Conservation (phyloP, 1,140 invertebrate species). For the Antheraea pernyi region DNA sequence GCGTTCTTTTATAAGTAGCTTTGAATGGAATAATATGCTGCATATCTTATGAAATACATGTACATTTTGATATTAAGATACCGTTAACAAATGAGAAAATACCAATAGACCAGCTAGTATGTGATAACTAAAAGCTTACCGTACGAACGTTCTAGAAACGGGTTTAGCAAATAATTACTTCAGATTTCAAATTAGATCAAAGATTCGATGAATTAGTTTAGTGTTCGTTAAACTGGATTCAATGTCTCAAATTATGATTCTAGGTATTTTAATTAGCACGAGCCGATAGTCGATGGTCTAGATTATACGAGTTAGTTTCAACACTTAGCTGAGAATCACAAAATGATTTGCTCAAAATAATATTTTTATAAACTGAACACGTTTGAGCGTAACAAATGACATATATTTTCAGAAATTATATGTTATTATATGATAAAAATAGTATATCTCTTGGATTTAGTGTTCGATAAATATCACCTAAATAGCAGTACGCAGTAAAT, state of each 20-base stretch:
- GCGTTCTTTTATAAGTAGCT: not conserved
- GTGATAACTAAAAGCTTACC: too few relatives aligned
- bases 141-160: too few relatives aligned
- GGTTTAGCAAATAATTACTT: too few relatives aligned
- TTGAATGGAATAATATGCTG: conserved; percentile 30
- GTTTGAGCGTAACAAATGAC: conserved; percentile 35
- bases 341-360: conserved; percentile 51
- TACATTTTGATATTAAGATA: not conserved
- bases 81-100: not conserved
- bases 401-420: conserved; percentile 51
- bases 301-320: not conserved
- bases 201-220: not conserved
- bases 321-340: not conserved
- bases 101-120: too few relatives aligned
- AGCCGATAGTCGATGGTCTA: not conserved
- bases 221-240: not conserved
- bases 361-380: conserved; percentile 16
- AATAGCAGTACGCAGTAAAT: too few relatives aligned
- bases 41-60: conserved; percentile 48
- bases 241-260: not conserved
- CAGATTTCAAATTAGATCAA: not conserved
- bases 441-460: too few relatives aligned
- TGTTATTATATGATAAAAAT: too few relatives aligned
- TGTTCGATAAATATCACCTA: too few relatives aligned
- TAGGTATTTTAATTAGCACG: not conserved